Base-by-base conservation (phyloP, 2,888 invertebrate species). In the Artemia sinica region DNA sequence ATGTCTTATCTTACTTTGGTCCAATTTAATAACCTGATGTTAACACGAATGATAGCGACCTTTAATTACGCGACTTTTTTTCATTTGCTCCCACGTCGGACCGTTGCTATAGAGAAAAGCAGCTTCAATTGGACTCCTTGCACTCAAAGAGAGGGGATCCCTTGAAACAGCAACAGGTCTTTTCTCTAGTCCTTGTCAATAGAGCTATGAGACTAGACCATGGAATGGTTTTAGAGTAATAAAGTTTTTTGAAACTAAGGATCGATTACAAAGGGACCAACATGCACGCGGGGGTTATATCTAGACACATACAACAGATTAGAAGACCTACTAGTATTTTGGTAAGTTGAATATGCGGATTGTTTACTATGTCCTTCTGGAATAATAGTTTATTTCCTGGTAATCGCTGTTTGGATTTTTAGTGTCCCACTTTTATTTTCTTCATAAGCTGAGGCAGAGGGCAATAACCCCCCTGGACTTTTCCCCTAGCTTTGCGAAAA, bases 271-370 rank as follows among this genome's bases (percentile, higher is more conserved):
- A 18, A 14, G 58, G 58, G 58, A 58, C 58, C 58, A 58, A 58
- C n/a, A 58, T 58, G 58, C 58, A 58, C 18, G 58, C 58, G n/a
- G 58, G 58, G n/a, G 58, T 58, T 9, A 58, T 58, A 7, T 58
- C 58, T 8, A 58, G 58, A 58, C 58, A 58, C 18, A 58, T 58
- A 8, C 58, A 58, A 10, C 58, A 58, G 58, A 18, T 58, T 58
- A 58, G 58, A 58, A 58, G 58, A 8, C 58, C 58, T 9, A n/a
- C 58, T 58, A 58, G 58, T 58, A 14, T 18, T 18, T 58, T 58
- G 58, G 58, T 58, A 18, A 58, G 58, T 58, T 18, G 10, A 58
- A 14, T 58, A 6, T 41, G 41, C 6, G 41, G 41, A 41, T 41
- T 5, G 41, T 41, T 41, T 41, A 41, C 41, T 41, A 41, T 41